Evolutionary conservation across 2,797 vertebrate species (phyloP).

Genomic region (Chaunax sp.): DNA sequence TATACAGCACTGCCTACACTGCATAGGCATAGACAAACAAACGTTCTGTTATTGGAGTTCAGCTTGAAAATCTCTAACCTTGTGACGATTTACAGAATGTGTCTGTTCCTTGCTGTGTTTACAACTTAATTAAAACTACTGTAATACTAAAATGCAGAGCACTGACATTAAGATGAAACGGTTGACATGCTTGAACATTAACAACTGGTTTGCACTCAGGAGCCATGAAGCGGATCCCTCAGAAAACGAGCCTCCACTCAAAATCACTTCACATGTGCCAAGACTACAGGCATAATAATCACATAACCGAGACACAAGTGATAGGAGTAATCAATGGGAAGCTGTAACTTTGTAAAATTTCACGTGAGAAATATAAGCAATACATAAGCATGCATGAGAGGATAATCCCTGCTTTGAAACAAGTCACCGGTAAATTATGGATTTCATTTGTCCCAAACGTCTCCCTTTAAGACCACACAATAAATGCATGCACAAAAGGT

Average conservation of each 20-base stretch:
- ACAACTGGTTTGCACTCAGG: constrained; percentile 22
- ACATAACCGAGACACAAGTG: constrained; percentile 13
- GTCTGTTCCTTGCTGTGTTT: neutral
- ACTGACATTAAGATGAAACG: constrained; percentile 9
- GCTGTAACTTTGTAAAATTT: constrained; percentile 48
- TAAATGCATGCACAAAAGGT: constrained; percentile 67
- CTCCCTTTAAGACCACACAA: constrained; percentile 52
- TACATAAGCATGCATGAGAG: neutral
- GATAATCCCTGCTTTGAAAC: constrained; percentile 35
- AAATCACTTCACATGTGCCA: constrained; percentile 12
- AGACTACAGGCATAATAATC: neutral
- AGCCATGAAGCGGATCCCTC: constrained; percentile 4
- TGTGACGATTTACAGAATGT: neutral
- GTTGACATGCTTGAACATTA: constrained; percentile 1
- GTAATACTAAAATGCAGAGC: constrained; percentile 13
- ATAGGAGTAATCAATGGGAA: constrained; percentile 26
- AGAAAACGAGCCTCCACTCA: neutral
- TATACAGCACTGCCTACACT: neutral
- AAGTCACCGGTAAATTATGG: constrained; percentile 52
- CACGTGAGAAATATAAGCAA: neutral
- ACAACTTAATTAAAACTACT: constrained; percentile 15
- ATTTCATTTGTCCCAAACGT: constrained; percentile 54
- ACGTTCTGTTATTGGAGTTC: neutral
- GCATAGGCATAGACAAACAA: neutral
- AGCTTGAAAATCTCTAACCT: neutral